Conservation (phyloP, 2,113 vertebrate genomes). For the Tapirus terrestris region DNA sequence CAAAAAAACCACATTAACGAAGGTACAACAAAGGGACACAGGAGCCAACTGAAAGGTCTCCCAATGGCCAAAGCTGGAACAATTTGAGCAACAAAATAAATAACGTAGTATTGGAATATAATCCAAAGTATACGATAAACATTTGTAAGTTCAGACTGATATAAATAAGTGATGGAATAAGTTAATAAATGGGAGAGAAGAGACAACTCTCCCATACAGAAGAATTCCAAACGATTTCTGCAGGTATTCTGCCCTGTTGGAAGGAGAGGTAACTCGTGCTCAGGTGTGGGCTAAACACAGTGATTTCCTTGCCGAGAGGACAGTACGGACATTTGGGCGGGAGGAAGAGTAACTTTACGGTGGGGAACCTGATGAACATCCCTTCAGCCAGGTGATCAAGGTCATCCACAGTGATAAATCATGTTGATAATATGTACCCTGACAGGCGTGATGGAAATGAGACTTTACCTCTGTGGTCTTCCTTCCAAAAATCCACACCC, state of each 20-base stretch:
- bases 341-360: neutral
- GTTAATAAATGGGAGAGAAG: neutral
- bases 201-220: neutral
- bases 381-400: neutral
- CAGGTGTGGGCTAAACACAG: neutral
- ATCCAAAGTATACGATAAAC: no score
- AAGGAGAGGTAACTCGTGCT: neutral
- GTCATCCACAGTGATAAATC: neutral
- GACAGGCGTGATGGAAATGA: neutral
- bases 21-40: neutral
- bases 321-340: neutral
- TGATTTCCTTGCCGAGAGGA: neutral
- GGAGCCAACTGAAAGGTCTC: neutral
- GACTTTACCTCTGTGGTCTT: neutral
- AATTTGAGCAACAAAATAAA: neutral
- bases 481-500: neutral
- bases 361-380: neutral
- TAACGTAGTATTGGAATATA: no score
- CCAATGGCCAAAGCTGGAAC: neutral
- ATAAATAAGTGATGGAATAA: neutral
- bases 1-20: neutral
- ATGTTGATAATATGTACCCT: neutral
- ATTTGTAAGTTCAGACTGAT: neutral
- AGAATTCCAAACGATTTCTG: neutral
- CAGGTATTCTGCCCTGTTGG: neutral